Evolutionary conservation across 1,140 invertebrate genomes (phyloP), one percentile per base, ranked within the genome.

Genomic region (Camponotus floridanus): DNA sequence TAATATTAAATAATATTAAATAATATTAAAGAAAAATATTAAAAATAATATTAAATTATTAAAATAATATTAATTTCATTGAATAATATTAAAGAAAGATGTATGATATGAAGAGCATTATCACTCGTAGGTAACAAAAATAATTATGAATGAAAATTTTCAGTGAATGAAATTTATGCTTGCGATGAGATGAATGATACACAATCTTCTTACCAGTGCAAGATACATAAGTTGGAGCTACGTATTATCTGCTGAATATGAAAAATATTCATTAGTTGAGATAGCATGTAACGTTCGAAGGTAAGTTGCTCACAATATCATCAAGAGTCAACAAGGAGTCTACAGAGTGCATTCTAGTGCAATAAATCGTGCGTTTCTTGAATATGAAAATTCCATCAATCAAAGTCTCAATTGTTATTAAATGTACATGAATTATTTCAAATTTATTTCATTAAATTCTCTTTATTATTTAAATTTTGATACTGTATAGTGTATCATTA

Each of bases 311-410:
- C 51, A 18, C 33, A 13, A 42, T 26, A 45, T 3, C 2, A 48
- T 61, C 9, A 4, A 61, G 55, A 73, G 4, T 36, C 68, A 67
- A 36, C 36, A 21, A 74, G 21, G 13, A 42, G 8, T 83, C n/a
- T 18, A 73, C 18, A 83, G 67, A 81, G 51, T 61, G 68, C 55
- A 36, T 18, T 36, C 13, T 5, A 74, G 55, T 83, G 26, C 39
- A 61, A 73, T n/a, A 57, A 71, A 31, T 33, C 8, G 3, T 39
- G 4, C 8, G 21, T 26, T 31, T 79, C 55, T 39, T 18, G 3
- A 79, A 67, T 67, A 36, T 26, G n/a, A 36, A 62, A 64, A 42
- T 3, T 48, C 0, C 3, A 55, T 64, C 13, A 15, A n/a, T 76
- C 7, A 15, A 48, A 2, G 18, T 76, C 13, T 59, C 6, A 11